These are phyloP conservation scores for Drosophila paranaensis DNA, from an alignment of 2,888 invertebrate genomes.

Conservation along the genomic window DNA sequence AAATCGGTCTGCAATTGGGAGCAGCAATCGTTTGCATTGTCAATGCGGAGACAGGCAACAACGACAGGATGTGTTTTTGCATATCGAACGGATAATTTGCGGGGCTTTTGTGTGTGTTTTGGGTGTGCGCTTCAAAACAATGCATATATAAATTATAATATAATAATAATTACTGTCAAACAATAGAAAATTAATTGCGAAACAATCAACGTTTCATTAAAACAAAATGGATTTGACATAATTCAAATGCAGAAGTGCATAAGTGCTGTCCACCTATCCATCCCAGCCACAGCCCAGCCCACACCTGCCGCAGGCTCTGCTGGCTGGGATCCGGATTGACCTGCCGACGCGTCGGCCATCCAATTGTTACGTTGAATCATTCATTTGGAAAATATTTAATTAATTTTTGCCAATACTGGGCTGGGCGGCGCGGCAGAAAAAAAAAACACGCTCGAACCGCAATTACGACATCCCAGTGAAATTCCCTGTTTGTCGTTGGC, in stretches of 20 bases:
- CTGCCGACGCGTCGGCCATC: conserved; percentile 14
- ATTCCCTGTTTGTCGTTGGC: conserved; percentile 21
- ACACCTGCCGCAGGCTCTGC: not conserved
- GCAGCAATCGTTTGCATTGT: conserved; percentile 30
- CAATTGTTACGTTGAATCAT: conserved; percentile 69
- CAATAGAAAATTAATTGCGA: conserved; percentile 79
- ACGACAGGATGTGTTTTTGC: conserved; percentile 41
- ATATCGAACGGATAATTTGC: conserved; percentile 40
- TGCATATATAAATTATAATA: conserved; percentile 72
- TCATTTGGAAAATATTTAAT: conserved; percentile 83
- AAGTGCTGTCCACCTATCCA: conserved; percentile 64
- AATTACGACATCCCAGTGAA: conserved; percentile 57
- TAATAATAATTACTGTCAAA: conserved; percentile 80
- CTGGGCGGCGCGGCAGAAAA: conserved; percentile 61
- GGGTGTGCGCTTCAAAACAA: conserved; percentile 52
- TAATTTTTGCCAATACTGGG: conserved; percentile 82
- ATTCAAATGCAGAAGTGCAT: conserved; percentile 83
- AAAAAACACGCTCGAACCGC: conserved; percentile 45
- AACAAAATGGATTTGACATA: conserved; percentile 84
- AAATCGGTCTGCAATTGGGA: conserved; percentile 12
- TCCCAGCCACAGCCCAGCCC: not conserved
- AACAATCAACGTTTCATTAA: conserved; percentile 82
- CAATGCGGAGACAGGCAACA: conserved; percentile 18
- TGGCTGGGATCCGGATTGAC: conserved; percentile 16
- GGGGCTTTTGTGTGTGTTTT: conserved; percentile 30